Evolutionary conservation across 2,888 invertebrate species (phyloP), one percentile per base, ranked within the genome.

Genomic region (Acronicta alni): DNA sequence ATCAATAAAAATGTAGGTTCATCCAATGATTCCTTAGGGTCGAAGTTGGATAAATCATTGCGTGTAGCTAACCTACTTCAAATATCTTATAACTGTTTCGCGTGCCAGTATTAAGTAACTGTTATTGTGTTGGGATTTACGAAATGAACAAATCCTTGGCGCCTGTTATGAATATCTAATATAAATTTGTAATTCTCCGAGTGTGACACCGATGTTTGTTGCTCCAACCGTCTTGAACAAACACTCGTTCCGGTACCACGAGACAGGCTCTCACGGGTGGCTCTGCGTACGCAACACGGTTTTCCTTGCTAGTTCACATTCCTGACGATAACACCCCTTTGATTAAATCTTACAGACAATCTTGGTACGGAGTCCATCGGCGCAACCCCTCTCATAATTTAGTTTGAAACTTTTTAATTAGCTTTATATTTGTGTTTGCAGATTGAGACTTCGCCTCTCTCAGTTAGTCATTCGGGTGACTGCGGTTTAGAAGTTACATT

Each of bases 371-470:
- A 88, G 92, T 84, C 89, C 88, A 88, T 88, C 89, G 85, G 81
- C 87, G 86, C 89, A 89, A 90, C 92, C 94, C 93, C 93, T 92
- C 93, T 92, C 92, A 94, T 94, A 94, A 94, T 93, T 93, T 91
- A 93, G 93, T 94, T 94, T 89, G 86, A 89, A 94, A 94, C 93
- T 94, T 94, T 94, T 94, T 93, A 94, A 94, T 94, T 94, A 94
- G 93, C 92, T 94, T 94, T 93, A 93, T 93, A 92, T 94, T 94
- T 94, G 93, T 94, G 92, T 94, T 94, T 93, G 92, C 88, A 90
- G 92, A 94, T 94, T 92, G 94, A 94, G 94, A 91, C 91, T 90
- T 93, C 75, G 86, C 80, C 84, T 87, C 84, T 85, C 84, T 85
- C 83, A 85, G 91, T 93, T 91, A 89, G 90, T 90, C 90, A 91